These are phyloP conservation scores for Rhopalosiphum nymphaeae DNA, from an alignment of 2,888 invertebrate genomes.

Conservation along the genomic window DNA sequence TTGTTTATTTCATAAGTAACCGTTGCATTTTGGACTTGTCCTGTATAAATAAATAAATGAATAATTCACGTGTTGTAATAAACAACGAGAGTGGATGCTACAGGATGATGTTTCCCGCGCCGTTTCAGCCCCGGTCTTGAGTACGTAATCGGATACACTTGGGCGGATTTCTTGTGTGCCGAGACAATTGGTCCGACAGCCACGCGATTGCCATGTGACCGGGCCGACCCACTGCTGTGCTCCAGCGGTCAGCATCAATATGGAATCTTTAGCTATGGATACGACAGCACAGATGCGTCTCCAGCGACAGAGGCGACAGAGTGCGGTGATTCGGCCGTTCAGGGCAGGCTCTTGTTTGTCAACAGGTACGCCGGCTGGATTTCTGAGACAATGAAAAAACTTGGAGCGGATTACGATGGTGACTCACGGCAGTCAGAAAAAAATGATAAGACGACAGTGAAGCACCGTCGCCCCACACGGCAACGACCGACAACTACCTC, in stretches of 20 bases:
- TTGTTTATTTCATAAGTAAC: neutral
- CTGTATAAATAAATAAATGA: neutral
- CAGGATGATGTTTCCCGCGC: neutral
- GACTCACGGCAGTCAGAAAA: neutral
- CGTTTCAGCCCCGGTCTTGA: neutral
- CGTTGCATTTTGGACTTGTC: neutral
- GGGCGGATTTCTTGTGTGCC: constrained; percentile 18
- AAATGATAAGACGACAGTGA: neutral
- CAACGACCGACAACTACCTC: neutral
- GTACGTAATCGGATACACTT: neutral
- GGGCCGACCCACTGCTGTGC: constrained; percentile 27
- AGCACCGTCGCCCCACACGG: neutral
- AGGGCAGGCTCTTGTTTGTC: constrained; percentile 8
- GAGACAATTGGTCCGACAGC: neutral
- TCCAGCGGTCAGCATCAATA: neutral
- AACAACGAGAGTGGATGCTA: neutral
- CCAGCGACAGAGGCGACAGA: neutral
- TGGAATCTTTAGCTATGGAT: constrained; percentile 24
- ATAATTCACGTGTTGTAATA: constrained; percentile 1
- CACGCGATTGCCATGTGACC: constrained; percentile 4
- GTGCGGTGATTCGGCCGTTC: neutral
- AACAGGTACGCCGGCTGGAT: neutral
- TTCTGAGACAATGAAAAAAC: neutral
- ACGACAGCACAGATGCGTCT: neutral
- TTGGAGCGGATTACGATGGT: no score